These are phyloP conservation scores for Ophioderma brevispina DNA, from an alignment of 35 echinoderm and acorn worm species.

Conservation along the genomic window DNA sequence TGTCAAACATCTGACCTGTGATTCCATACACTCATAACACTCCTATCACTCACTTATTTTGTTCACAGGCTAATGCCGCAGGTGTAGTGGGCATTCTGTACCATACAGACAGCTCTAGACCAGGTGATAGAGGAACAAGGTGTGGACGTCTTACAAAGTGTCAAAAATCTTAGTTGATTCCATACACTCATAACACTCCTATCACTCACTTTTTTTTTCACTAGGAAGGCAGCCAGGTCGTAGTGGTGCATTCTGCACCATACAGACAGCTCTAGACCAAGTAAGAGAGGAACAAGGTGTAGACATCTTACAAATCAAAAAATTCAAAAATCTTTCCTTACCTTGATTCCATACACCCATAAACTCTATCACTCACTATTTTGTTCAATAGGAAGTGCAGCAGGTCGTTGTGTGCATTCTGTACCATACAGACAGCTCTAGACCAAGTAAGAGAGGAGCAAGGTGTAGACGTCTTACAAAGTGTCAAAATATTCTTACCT, in stretches of 20 bases:
- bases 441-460: conserved; percentile 30
- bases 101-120: conserved; percentile 43
- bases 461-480: conserved; percentile 34
- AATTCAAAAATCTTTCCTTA: neutral
- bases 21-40: neutral
- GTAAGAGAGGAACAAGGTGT: conserved; percentile 15
- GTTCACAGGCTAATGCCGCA: conserved; percentile 29
- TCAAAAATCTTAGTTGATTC: conserved; percentile 39
- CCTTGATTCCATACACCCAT: conserved; percentile 4
- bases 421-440: conserved; percentile 14
- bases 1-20: neutral
- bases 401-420: conserved; percentile 29
- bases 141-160: conserved; percentile 47
- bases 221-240: conserved; percentile 32
- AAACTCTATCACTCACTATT: too few species aligned
- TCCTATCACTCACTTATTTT: too few species aligned
- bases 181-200: too few species aligned
- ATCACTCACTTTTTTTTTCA: neutral
- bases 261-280: conserved; percentile 28
- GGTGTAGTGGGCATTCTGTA: conserved; percentile 50
- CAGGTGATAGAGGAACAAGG: conserved; percentile 23
- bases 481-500: neutral
- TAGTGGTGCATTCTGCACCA: conserved; percentile 29
- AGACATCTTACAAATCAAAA: conserved; percentile 43
- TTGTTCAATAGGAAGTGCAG: conserved; percentile 2